Evolutionary conservation across 2,888 invertebrate genomes (phyloP).

Genomic region (Lepas anatifera): DNA sequence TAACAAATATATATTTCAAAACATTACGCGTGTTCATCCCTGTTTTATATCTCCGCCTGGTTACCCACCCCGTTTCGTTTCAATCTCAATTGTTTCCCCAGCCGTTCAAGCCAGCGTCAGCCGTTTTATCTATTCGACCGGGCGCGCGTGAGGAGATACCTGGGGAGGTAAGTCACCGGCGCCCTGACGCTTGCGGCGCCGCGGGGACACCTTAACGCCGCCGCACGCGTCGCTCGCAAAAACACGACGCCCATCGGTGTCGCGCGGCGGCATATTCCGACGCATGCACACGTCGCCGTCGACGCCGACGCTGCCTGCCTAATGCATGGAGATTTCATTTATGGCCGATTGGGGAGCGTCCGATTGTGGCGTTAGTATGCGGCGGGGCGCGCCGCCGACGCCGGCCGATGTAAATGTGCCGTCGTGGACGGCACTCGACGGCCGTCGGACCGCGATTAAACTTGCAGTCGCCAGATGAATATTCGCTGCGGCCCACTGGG

Average conservation of each 20-base stretch:
- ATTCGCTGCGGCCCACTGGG: background rate
- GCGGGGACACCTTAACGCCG: background rate
- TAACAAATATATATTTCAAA: too few species aligned
- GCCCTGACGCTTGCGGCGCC: too few species aligned
- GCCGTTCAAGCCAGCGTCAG: too few species aligned
- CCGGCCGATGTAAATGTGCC: background rate
- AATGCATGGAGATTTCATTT: slow-evolving; percentile 12
- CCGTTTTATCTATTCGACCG: too few species aligned
- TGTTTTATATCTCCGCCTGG: too few species aligned
- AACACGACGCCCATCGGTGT: background rate
- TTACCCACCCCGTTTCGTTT: too few species aligned
- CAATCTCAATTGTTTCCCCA: too few species aligned
- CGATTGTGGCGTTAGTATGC: slow-evolving; percentile 7
- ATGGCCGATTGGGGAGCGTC: slow-evolving; percentile 1
- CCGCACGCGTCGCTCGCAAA: background rate
- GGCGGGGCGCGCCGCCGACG: background rate
- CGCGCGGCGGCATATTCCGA: background rate
- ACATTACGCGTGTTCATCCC: too few species aligned
- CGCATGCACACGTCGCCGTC: background rate
- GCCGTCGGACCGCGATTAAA: background rate
- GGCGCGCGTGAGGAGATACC: too few species aligned
- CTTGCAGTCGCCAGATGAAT: slow-evolving; percentile 3
- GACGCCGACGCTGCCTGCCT: background rate
- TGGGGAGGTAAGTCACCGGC: too few species aligned
- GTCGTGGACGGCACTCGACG: background rate